Evolutionary conservation across 92 coral and sea anemone genomes (phyloP).

Genomic region (Phymanthus crucifer): DNA sequence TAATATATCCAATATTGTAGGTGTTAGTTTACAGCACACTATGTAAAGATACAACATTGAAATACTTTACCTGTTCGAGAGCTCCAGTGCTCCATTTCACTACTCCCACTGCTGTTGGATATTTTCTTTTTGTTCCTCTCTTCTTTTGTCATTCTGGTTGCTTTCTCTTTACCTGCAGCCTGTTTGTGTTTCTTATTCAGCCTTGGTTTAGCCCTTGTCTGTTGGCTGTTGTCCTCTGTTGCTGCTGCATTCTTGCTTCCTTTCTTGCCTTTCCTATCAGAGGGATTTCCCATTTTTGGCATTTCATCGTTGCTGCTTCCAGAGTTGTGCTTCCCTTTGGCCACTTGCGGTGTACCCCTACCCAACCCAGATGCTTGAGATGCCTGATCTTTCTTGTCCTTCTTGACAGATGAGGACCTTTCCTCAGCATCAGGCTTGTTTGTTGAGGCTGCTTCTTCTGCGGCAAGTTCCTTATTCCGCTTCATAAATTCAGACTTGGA

Average conservation of each 20-base stretch:
- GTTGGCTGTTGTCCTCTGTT: not conserved
- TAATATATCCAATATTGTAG: too few species aligned
- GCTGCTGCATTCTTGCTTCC: not conserved
- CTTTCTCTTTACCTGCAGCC: not conserved
- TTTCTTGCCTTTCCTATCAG: constrained; percentile 3
- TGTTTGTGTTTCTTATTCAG: constrained; percentile 8
- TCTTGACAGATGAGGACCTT: not conserved
- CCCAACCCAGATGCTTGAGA: not conserved
- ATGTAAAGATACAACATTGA: not conserved
- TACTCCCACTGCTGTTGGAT: not conserved
- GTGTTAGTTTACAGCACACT: not conserved
- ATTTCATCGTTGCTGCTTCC: not conserved
- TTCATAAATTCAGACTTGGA: constrained; percentile 6
- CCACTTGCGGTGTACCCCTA: not conserved
- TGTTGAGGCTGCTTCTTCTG: not conserved
- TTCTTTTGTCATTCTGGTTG: constrained; percentile 13
- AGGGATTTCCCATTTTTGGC: not conserved
- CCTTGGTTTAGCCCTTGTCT: not conserved
- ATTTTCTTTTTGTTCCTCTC: constrained; percentile 10
- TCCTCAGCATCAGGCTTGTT: not conserved
- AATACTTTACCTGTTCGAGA: not conserved
- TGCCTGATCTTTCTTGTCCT: not conserved
- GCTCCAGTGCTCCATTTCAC: constrained; percentile 1
- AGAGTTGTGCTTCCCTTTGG: not conserved
- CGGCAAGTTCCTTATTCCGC: not conserved